phyloP scores from a whole-genome alignment of 2,113 vertebrate species.

The Engraulis encrasicolus region DNA sequence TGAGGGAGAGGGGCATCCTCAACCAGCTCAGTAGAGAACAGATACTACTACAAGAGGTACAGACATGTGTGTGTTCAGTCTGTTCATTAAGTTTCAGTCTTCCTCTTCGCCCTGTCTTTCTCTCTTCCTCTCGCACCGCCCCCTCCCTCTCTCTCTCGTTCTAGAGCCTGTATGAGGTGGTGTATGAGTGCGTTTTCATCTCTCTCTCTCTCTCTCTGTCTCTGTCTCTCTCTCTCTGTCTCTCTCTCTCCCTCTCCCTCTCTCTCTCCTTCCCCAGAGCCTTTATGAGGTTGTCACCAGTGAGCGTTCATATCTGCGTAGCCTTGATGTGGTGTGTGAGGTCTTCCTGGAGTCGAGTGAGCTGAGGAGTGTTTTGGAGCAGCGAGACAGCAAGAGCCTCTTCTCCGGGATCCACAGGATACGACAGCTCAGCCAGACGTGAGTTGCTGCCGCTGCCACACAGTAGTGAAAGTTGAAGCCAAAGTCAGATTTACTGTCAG shows the following conservation, averaged over 20 bases:
- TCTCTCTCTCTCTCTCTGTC: background rate
- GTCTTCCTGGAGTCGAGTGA: conserved; percentile 44
- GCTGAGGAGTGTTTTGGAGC: conserved; percentile 26
- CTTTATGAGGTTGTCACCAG: conserved; percentile 50
- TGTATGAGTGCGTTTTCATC: no score
- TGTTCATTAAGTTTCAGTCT: no score
- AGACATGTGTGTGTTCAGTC: no score
- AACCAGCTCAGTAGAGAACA: conserved; percentile 27
- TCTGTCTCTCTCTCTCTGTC: background rate
- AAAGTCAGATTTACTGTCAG: background rate
- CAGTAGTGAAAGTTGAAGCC: no score
- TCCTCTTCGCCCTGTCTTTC: background rate
- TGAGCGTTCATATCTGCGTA: conserved; percentile 45
- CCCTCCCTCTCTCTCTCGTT: background rate
- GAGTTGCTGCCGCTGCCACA: conserved; percentile 8
- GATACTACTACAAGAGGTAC: conserved; percentile 51
- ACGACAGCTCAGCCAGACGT: conserved; percentile 48
- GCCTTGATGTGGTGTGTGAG: conserved; percentile 41
- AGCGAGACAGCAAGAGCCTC: conserved; percentile 35
- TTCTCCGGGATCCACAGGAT: conserved; percentile 49
- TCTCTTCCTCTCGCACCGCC: background rate
- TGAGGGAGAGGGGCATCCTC: conserved; percentile 46
- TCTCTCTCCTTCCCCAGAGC: conserved; percentile 25
- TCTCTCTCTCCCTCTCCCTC: background rate
- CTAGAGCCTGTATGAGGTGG: no score